phyloP scores from a whole-genome alignment of 2,797 vertebrate species.

The Linurgus olivaceus region DNA sequence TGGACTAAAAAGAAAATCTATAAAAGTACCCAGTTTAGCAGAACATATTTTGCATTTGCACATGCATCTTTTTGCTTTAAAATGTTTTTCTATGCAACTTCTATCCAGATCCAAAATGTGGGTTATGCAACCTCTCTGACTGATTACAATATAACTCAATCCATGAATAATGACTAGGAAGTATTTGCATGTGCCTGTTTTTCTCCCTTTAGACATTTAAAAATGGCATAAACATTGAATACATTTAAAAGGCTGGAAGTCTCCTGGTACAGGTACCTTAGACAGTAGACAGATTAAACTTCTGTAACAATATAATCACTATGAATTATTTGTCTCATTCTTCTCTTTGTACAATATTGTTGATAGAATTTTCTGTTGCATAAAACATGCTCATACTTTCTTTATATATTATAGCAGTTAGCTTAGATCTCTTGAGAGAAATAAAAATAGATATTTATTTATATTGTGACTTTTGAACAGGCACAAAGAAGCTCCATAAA shows the following conservation, averaged over 20 bases:
- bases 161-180: neutral
- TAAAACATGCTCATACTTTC: neutral
- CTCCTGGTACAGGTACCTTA: neutral
- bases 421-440: neutral
- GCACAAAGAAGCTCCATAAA: neutral
- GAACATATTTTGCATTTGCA: neutral
- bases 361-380: neutral
- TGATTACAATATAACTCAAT: neutral
- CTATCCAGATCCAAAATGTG: neutral
- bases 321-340: neutral
- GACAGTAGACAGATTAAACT: neutral
- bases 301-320: neutral
- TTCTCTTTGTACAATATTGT: neutral
- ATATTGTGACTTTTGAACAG: neutral
- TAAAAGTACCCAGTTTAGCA: neutral
- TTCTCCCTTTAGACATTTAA: neutral
- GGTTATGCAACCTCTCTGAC: neutral
- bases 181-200: neutral
- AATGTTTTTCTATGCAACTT: neutral
- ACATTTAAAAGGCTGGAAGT: neutral
- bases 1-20: neutral
- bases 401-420: neutral
- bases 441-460: constrained; percentile 21
- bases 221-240: neutral
- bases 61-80: neutral